phyloP scores from a whole-genome alignment of 2,888 invertebrate genomes.

The Pyralis farinalis region DNA sequence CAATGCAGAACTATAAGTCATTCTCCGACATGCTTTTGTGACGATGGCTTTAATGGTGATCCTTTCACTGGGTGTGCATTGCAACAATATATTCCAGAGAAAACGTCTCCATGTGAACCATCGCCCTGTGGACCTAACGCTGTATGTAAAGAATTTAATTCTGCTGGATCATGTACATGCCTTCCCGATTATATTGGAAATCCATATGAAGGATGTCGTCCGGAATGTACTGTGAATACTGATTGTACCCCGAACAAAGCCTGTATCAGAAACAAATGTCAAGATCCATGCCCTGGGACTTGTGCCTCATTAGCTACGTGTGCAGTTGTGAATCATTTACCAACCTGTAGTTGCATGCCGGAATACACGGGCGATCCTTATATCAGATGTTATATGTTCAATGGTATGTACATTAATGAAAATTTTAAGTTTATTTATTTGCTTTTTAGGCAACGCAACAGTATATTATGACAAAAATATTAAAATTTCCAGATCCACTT shows the following conservation, averaged over 20 bases:
- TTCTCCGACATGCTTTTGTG: constrained; percentile 87
- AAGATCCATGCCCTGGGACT: constrained; percentile 89
- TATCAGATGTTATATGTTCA: constrained; percentile 73
- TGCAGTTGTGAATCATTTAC: constrained; percentile 86
- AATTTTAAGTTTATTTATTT: too few relatives aligned
- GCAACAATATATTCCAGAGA: constrained; percentile 57
- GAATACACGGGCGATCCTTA: constrained; percentile 90
- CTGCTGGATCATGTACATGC: constrained; percentile 85
- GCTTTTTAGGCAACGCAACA: too few relatives aligned
- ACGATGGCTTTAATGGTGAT: constrained; percentile 84
- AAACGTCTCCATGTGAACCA: constrained; percentile 79
- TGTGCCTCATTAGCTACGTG: constrained; percentile 88
- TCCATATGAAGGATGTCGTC: constrained; percentile 89
- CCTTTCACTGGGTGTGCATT: constrained; percentile 83
- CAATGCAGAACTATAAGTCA: constrained; percentile 88
- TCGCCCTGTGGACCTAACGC: constrained; percentile 85
- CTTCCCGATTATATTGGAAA: constrained; percentile 87
- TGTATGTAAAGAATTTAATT: constrained; percentile 80
- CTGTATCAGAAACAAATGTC: constrained; percentile 87
- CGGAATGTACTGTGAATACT: constrained; percentile 86
- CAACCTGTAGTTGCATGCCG: constrained; percentile 83
- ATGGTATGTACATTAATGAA: constrained; percentile 46
- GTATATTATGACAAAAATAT: constrained; percentile 1
- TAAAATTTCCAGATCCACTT: constrained; percentile 43
- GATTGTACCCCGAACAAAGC: constrained; percentile 86